These are phyloP conservation scores for Pantherophis alleghaniensis DNA, from an alignment of 2,797 vertebrate genomes.

Conservation along the genomic window DNA sequence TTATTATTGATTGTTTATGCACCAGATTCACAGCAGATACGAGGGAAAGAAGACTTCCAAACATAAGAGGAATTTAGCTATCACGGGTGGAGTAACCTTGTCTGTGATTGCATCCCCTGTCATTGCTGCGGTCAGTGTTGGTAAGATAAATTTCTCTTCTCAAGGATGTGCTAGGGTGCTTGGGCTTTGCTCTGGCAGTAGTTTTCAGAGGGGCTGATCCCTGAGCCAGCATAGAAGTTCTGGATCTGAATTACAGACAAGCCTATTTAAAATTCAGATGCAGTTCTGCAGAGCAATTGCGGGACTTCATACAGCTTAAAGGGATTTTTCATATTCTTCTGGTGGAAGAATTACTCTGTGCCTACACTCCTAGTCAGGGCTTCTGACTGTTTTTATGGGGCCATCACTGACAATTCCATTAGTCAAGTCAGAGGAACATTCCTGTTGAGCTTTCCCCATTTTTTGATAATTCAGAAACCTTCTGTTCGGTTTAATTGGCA, in stretches of 20 bases:
- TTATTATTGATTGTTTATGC: constrained; percentile 39
- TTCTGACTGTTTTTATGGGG: background rate
- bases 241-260: background rate
- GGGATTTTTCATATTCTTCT: background rate
- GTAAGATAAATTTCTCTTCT: constrained; percentile 63
- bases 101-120: constrained; percentile 96
- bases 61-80: constrained; percentile 94
- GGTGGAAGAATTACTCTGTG: background rate
- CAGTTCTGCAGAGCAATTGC: background rate
- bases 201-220: too few species aligned
- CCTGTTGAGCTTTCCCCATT: background rate
- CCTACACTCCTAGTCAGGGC: background rate
- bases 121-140: constrained; percentile 97
- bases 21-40: constrained; percentile 95
- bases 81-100: constrained; percentile 94
- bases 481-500: background rate
- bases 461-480: background rate
- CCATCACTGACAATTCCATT: background rate
- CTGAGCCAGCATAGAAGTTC: background rate
- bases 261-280: background rate
- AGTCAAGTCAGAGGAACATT: background rate
- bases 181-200: background rate
- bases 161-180: too few species aligned
- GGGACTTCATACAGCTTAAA: background rate
- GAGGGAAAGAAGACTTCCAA: constrained; percentile 94